These are phyloP conservation scores for Murina feae DNA, from an alignment of 2,113 vertebrate genomes.

Conservation along the genomic window DNA sequence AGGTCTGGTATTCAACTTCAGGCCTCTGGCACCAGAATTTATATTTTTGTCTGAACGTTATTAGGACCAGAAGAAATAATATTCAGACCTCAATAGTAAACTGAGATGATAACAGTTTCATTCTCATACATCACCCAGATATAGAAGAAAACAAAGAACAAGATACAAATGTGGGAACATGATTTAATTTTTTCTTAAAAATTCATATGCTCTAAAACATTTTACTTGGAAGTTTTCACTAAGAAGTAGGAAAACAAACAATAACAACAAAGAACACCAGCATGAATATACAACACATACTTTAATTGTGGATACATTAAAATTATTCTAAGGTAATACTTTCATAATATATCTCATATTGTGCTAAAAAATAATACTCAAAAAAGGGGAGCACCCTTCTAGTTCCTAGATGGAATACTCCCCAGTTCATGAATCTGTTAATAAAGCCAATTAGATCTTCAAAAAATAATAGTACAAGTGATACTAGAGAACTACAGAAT, in stretches of 20 bases:
- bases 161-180: constrained; percentile 27
- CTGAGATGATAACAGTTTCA: not conserved
- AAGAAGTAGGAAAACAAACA: constrained; percentile 22
- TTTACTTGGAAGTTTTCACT: constrained; percentile 53
- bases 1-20: not conserved
- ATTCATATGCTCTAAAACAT: constrained; percentile 45
- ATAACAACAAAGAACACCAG: not conserved
- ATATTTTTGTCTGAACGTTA: not conserved
- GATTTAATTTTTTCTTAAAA: constrained; percentile 52
- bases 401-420: not conserved
- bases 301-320: constrained; percentile 24
- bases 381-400: not conserved
- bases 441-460: not conserved
- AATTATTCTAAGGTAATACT: constrained; percentile 51
- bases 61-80: not conserved
- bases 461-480: not conserved
- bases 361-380: not conserved
- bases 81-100: not conserved
- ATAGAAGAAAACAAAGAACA: constrained; percentile 22
- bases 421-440: not conserved
- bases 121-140: not conserved
- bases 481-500: constrained; percentile 21
- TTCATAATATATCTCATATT: constrained; percentile 15
- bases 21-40: not conserved
- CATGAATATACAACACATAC: constrained; percentile 26